A percentile compares a stretch with the other conserved stretches of the same genome.
These are phyloP conservation scores for Diaphora mendica DNA, from an alignment of 2,888 invertebrate genomes.

Conservation along the genomic window DNA sequence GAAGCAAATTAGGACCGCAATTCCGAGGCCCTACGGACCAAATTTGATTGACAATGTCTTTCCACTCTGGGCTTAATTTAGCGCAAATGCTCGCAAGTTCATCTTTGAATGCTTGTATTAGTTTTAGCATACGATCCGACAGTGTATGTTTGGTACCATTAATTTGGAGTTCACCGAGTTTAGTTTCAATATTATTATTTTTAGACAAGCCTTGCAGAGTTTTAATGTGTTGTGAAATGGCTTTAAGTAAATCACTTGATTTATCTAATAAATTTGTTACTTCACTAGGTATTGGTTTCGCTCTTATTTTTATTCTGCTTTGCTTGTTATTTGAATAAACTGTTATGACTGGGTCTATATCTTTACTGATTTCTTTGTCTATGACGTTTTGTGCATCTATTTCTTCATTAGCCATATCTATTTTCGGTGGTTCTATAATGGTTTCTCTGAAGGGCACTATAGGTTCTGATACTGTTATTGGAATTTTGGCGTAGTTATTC, in stretches of 20 bases:
- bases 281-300: slow-evolving; percentile 90
- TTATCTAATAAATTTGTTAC: slow-evolving; percentile 91
- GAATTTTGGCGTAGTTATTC: slow-evolving; percentile 92
- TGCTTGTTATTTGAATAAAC: slow-evolving; percentile 90
- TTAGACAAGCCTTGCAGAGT: slow-evolving; percentile 71
- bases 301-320: slow-evolving; percentile 90
- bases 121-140: slow-evolving; percentile 77
- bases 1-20: slow-evolving; percentile 95
- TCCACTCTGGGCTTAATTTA: slow-evolving; percentile 85
- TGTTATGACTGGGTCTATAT: slow-evolving; percentile 83
- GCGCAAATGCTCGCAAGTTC: slow-evolving; percentile 88
- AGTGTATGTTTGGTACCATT: slow-evolving; percentile 69
- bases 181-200: slow-evolving; percentile 72
- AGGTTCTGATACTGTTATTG: slow-evolving; percentile 96
- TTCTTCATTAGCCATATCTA: slow-evolving; percentile 94
- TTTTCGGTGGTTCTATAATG: slow-evolving; percentile 91
- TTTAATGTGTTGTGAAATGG: slow-evolving; percentile 84
- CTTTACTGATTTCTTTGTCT: slow-evolving; percentile 78
- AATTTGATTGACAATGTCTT: slow-evolving; percentile 88
- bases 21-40: slow-evolving; percentile 97
- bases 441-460: slow-evolving; percentile 99
- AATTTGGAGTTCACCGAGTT: slow-evolving; percentile 63
- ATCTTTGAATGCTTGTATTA: slow-evolving; percentile 80
- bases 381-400: slow-evolving; percentile 88
- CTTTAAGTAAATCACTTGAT: slow-evolving; percentile 90